Base-by-base conservation (phyloP, 1,140 invertebrate genomes). In the Anoplolepis gracilipes region DNA sequence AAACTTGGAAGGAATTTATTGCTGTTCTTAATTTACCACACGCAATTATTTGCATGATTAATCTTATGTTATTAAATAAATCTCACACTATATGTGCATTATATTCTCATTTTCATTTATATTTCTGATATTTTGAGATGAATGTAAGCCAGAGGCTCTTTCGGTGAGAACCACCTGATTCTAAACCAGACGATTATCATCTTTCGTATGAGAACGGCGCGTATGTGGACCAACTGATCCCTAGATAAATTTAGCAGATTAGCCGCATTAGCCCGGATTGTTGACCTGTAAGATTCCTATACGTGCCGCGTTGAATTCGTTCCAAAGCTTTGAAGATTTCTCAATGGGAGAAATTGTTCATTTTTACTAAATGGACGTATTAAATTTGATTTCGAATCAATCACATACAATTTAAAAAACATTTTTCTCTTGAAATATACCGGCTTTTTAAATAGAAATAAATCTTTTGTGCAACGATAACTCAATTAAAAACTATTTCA, bases 221-320 rank as follows among this genome's bases (percentile, higher is more conserved):
- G 25, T 67, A 73, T 69, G 69, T 81, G 87, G 79, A 85, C 77
- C 87, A 81, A 81, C 59, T 85, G 87, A 90, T 89, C 76, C 81
- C 25, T 46, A 76, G 72, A 90, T 90, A 90, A 89, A 90, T 90
- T 89, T 90, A 90, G 89, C 81, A 70, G 85, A 89, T 89, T 85
- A 89, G 69, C 59, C 53, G 70, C 76, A 87, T 90, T 89, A 90
- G 55, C 69, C 79, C 55, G 61, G 72, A 90, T 89, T 89, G 76
- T 87, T 73, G 85, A 87, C 72, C 64, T 70, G 70, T 62, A 72
- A 87, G 70, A 33, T 19, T 49, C 7, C n/a, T 46, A 55, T 70
- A 72, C 33, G 77, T 84, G 25, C 16, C 72, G 42, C 77, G 36
- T 82, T 89, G 55, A 90, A 87, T 65, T 87, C 46, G 73, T 90